Evolutionary conservation across 2,797 vertebrate species (phyloP).

Genomic region (Malurus leucopterus): DNA sequence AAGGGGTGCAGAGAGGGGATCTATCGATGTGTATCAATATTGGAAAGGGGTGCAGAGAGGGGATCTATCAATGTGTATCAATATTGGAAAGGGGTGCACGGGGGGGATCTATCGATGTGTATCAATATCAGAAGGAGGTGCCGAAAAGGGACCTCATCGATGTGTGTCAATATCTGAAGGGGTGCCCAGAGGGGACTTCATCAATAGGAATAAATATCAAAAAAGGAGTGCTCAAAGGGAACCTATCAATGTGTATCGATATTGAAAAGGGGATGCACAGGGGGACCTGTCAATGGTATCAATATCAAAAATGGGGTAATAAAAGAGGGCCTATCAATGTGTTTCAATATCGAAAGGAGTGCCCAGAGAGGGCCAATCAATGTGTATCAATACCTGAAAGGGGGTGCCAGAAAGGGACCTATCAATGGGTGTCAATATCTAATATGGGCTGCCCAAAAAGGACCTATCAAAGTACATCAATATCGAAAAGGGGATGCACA

Average conservation of each 20-base stretch:
- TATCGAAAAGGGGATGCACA: no score
- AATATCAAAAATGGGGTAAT: background rate
- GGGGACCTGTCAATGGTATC: background rate
- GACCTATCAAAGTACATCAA: no score
- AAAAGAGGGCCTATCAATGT: background rate
- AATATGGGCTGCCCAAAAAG: background rate
- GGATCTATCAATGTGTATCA: no score
- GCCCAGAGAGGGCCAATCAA: background rate
- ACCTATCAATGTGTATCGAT: background rate
- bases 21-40: background rate
- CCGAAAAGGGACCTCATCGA: accelerated
- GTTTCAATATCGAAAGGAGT: accelerated
- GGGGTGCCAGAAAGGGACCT: background rate
- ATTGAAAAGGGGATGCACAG: background rate
- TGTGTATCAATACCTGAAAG: background rate
- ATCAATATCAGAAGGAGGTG: accelerated
- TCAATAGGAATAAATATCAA: background rate
- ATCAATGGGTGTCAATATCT: background rate
- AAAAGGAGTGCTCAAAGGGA: background rate
- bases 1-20: accelerated
- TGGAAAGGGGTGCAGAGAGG: no score
- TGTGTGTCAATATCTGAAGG: accelerated
- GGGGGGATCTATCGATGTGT: accelerated
- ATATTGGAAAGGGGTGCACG: accelerated
- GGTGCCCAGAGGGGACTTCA: no score